Percentiles rank a stretch among this genome's conserved stretches.
Conservation (phyloP, 2,797 vertebrate genomes). For the Pseudocheirus occidentalis region DNA sequence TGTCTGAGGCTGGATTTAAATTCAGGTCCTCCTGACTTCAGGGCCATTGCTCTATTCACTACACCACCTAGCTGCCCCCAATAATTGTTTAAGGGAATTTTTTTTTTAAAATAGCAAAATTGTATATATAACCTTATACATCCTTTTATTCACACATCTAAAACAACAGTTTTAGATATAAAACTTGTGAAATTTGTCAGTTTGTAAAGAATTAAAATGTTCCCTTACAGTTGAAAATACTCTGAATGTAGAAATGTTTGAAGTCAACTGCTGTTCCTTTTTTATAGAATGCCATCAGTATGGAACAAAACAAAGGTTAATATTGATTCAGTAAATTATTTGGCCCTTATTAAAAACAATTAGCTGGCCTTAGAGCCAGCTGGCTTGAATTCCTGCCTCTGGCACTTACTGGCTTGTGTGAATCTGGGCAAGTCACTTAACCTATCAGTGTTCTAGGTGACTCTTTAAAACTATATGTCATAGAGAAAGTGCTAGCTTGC, state of each 20-base stretch:
- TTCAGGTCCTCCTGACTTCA: no score
- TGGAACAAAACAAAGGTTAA: slow-evolving; percentile 46
- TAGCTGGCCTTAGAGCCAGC: not conserved
- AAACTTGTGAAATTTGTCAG: not conserved
- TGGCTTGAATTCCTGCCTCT: not conserved
- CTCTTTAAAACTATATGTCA: not conserved
- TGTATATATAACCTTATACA: not conserved
- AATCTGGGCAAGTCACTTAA: not conserved
- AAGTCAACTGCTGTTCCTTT: not conserved
- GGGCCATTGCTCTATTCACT: no score
- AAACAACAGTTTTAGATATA: not conserved
- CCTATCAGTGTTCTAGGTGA: not conserved
- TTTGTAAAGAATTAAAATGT: not conserved
- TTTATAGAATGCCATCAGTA: slow-evolving; percentile 16
- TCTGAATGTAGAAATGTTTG: not conserved
- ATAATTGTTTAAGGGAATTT: no score
- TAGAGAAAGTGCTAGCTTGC: not conserved
- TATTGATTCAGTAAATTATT: slow-evolving; percentile 28
- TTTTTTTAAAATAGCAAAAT: slow-evolving; percentile 18
- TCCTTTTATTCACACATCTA: not conserved
- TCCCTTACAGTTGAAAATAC: not conserved
- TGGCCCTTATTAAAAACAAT: slow-evolving; percentile 3
- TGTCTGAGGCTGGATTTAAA: no score
- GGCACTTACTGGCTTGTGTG: not conserved
- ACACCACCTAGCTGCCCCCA: no score